Conservation (phyloP, 2,113 vertebrate species). For the Microcebus ravelobensis region DNA sequence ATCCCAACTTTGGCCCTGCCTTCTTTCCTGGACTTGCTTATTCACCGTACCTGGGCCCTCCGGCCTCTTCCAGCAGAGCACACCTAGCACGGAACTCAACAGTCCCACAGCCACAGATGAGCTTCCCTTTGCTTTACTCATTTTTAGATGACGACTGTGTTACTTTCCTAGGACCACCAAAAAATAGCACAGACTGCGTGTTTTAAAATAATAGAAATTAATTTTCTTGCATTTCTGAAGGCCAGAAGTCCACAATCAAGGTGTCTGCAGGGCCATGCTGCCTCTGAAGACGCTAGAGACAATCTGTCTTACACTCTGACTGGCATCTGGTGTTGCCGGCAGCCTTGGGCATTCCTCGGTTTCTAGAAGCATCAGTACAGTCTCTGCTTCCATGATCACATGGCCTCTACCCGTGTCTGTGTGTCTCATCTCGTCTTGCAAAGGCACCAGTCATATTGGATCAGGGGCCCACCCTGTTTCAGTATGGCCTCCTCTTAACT, state of each 20-base stretch:
- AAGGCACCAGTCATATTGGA: not conserved
- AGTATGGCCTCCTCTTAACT: not conserved
- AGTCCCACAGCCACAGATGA: too few species aligned
- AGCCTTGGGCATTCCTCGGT: not conserved
- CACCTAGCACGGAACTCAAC: not conserved
- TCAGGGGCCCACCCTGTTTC: not conserved
- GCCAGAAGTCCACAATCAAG: not conserved
- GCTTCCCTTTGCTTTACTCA: not conserved
- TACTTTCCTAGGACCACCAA: not conserved
- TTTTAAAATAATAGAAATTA: not conserved
- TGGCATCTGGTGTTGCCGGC: accelerated
- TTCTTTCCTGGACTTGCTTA: not conserved
- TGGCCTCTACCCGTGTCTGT: not conserved
- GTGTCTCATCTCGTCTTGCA: not conserved
- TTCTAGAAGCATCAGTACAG: accelerated
- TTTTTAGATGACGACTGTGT: not conserved
- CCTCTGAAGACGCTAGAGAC: not conserved
- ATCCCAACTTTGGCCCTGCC: not conserved
- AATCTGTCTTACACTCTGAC: too few species aligned
- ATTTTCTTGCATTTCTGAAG: not conserved
- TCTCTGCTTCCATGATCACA: not conserved
- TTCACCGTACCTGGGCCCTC: not conserved
- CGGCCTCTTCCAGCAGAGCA: not conserved
- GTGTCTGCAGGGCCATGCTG: not conserved
- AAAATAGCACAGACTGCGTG: not conserved